phyloP scores from a whole-genome alignment of 2,888 invertebrate species.

The Acanthosoma haemorrhoidale region DNA sequence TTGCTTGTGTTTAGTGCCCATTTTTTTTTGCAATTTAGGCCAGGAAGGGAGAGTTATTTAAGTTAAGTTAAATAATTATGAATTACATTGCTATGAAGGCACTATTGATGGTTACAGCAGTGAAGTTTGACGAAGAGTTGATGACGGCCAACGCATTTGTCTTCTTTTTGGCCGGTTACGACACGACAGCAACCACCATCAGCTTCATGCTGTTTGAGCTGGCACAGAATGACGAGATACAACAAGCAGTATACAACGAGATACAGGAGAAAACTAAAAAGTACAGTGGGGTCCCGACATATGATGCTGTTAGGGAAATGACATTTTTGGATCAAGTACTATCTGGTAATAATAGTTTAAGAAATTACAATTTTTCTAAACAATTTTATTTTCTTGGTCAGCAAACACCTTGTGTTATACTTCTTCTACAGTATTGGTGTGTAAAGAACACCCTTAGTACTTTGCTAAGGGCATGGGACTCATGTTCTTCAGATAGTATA shows the following conservation, averaged over 20 bases:
- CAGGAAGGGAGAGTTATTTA: too few species aligned
- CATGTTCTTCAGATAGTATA: too few species aligned
- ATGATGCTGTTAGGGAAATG: constrained; percentile 55
- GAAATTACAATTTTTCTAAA: not conserved
- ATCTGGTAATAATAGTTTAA: constrained; percentile 47
- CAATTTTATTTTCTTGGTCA: not conserved
- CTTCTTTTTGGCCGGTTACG: constrained; percentile 60
- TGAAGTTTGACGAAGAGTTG: constrained; percentile 39
- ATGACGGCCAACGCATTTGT: constrained; percentile 52
- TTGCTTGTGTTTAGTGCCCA: too few species aligned
- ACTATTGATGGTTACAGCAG: too few species aligned
- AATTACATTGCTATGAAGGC: too few species aligned
- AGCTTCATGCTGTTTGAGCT: constrained; percentile 54
- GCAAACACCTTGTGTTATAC: not conserved
- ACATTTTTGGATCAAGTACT: constrained; percentile 54
- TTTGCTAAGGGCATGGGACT: too few species aligned
- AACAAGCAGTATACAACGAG: constrained; percentile 51
- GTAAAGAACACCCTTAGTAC: too few species aligned
- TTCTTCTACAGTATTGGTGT: not conserved
- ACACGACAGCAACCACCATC: constrained; percentile 58
- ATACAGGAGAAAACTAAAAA: constrained; percentile 48
- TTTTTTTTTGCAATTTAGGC: too few species aligned
- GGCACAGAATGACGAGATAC: constrained; percentile 52
- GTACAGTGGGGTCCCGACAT: constrained; percentile 50
- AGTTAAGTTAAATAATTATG: too few species aligned